phyloP scores from a whole-genome alignment of 1,140 invertebrate species.

The Kradibia gibbosae region DNA sequence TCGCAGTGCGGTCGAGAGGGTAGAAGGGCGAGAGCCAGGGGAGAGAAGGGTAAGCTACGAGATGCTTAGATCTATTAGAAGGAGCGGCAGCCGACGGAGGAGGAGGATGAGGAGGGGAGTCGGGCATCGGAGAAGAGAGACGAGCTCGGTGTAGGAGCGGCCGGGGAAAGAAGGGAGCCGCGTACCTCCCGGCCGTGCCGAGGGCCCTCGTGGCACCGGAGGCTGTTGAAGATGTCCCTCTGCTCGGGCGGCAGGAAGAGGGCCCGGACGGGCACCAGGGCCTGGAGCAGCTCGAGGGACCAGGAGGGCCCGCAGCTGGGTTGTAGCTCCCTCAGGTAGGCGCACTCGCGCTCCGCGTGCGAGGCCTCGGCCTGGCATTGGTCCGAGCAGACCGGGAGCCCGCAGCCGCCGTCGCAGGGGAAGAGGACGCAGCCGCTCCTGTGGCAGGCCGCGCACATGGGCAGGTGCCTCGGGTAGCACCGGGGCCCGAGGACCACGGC shows the following conservation, averaged over 20 bases:
- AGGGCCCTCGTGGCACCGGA: conserved; percentile 27
- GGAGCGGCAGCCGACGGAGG: too few species aligned
- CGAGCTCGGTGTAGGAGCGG: not conserved
- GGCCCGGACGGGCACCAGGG: conserved; percentile 76
- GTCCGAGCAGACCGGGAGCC: conserved; percentile 75
- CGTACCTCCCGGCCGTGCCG: conserved; percentile 53
- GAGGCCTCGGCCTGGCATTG: conserved; percentile 72
- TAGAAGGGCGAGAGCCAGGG: too few species aligned
- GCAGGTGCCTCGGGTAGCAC: conserved; percentile 66
- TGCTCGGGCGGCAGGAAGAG: not conserved
- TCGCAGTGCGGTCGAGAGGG: too few species aligned
- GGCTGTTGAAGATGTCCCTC: not conserved
- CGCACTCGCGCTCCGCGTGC: conserved; percentile 76
- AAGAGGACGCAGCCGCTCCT: conserved; percentile 68
- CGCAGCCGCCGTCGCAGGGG: conserved; percentile 75
- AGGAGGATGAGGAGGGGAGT: too few species aligned
- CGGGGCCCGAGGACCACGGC: conserved; percentile 79
- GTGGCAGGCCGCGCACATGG: conserved; percentile 75
- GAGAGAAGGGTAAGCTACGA: too few species aligned
- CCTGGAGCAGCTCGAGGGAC: conserved; percentile 71
- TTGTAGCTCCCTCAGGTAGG: conserved; percentile 73
- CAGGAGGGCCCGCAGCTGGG: conserved; percentile 69
- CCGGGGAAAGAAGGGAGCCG: not conserved
- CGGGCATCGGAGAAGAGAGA: too few species aligned
- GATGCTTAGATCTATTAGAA: too few species aligned